A percentile compares a stretch with the other conserved stretches of the same genome.
Conservation (phyloP, 1,140 invertebrate genomes). For the Colletes latitarsis region DNA sequence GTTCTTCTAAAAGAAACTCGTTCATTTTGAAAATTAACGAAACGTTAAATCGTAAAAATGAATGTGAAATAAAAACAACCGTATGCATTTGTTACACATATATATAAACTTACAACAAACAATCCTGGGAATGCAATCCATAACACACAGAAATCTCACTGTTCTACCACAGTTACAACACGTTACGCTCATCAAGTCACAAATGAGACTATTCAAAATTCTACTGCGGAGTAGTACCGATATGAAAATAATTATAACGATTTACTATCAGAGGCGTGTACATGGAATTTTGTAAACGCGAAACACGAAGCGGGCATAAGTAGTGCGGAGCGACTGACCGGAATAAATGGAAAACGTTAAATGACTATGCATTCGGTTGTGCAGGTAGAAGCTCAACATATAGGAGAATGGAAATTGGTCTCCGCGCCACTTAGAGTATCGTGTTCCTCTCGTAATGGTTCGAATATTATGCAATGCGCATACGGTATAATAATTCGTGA, state of each 20-base stretch:
- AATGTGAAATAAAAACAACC: too few relatives aligned
- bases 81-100: too few relatives aligned
- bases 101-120: neutral
- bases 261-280: neutral
- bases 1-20: too few relatives aligned
- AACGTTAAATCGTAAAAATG: too few relatives aligned
- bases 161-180: too few relatives aligned
- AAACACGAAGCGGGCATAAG: neutral
- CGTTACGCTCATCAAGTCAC: neutral
- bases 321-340: constrained; percentile 16
- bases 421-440: constrained; percentile 11
- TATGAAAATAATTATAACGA: neutral
- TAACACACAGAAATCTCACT: neutral
- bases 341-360: constrained; percentile 41
- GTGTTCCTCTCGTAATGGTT: neutral
- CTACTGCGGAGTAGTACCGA: too few relatives aligned
- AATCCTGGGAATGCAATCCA: neutral
- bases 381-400: constrained; percentile 12
- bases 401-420: constrained; percentile 27
- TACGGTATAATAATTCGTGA: neutral
- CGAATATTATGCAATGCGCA: constrained; percentile 25
- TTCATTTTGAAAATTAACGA: too few relatives aligned
- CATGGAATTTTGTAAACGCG: neutral
- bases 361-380: constrained; percentile 5
- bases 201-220: neutral